phyloP scores from a whole-genome alignment of 2,113 vertebrate species.

The Parus major region DNA sequence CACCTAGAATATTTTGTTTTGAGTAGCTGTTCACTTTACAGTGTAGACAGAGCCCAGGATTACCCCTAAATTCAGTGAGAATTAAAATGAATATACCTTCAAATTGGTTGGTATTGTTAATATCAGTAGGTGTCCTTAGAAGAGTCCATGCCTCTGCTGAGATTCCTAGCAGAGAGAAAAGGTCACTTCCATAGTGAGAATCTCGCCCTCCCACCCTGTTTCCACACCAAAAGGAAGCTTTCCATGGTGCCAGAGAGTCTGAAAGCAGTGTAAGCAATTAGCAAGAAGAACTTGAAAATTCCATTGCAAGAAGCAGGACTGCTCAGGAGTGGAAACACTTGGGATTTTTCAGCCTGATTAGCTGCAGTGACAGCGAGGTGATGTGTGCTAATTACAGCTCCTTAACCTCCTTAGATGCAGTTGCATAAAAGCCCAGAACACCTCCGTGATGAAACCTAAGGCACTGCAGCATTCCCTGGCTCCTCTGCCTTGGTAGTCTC shows the following conservation, averaged over 20 bases:
- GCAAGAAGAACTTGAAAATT: constrained; percentile 41
- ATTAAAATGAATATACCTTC: not conserved
- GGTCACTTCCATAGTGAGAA: not conserved
- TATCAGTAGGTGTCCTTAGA: not conserved
- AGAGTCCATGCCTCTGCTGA: not conserved
- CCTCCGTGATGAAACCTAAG: not conserved
- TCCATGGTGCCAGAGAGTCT: constrained; percentile 51
- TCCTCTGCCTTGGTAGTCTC: not conserved
- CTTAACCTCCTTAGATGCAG: constrained; percentile 37
- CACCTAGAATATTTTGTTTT: not conserved
- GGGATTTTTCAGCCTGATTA: constrained; percentile 64
- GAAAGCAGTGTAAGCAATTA: constrained; percentile 40
- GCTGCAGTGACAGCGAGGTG: not conserved
- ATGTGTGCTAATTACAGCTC: constrained; percentile 55
- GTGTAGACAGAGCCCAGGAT: not conserved
- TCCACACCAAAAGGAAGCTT: constrained; percentile 15
- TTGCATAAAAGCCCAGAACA: constrained; percentile 43
- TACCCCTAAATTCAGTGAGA: not conserved
- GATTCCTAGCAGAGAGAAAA: not conserved
- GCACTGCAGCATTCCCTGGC: not conserved
- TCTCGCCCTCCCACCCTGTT: not conserved
- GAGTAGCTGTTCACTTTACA: not conserved
- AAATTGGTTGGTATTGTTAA: not conserved
- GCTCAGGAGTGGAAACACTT: constrained; percentile 37
- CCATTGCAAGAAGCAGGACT: constrained; percentile 3